These are phyloP conservation scores for Melanotaenia boesemani DNA, from an alignment of 2,797 vertebrate genomes.

Conservation along the genomic window DNA sequence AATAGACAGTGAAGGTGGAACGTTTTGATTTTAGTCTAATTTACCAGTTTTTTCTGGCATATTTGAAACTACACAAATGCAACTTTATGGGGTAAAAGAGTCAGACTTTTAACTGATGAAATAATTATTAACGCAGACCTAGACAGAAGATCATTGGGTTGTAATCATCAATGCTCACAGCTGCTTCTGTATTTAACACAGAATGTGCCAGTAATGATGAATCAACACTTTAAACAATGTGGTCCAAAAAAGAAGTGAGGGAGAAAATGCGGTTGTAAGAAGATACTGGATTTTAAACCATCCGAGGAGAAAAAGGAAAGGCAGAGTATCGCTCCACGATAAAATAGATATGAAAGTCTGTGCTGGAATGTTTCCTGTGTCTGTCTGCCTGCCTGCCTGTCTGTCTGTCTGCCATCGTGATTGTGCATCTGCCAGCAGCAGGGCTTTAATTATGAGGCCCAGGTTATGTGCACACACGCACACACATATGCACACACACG, in stretches of 20 bases:
- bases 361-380: constrained; percentile 75
- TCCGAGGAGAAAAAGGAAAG: constrained; percentile 36
- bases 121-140: constrained; percentile 1
- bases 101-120: neutral
- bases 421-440: constrained; percentile 77
- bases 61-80: neutral
- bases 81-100: neutral
- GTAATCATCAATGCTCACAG: constrained; percentile 39
- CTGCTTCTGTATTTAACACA: constrained; percentile 46
- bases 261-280: constrained; percentile 14
- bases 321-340: constrained; percentile 36
- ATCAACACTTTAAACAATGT: constrained; percentile 58
- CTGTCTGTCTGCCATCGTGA: constrained; percentile 70
- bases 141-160: constrained; percentile 6
- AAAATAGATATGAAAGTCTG: constrained; percentile 62
- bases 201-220: constrained; percentile 54
- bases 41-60: neutral
- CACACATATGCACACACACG: constrained; percentile 44
- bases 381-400: constrained; percentile 52
- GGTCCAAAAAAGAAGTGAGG: constrained; percentile 36
- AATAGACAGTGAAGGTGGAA: neutral
- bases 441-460: constrained; percentile 82
- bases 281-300: constrained; percentile 54
- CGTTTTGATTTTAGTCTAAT: neutral
- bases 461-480: constrained; percentile 57